phyloP scores from a whole-genome alignment of 2,888 invertebrate species.

The Torymus aiolomorphi region DNA sequence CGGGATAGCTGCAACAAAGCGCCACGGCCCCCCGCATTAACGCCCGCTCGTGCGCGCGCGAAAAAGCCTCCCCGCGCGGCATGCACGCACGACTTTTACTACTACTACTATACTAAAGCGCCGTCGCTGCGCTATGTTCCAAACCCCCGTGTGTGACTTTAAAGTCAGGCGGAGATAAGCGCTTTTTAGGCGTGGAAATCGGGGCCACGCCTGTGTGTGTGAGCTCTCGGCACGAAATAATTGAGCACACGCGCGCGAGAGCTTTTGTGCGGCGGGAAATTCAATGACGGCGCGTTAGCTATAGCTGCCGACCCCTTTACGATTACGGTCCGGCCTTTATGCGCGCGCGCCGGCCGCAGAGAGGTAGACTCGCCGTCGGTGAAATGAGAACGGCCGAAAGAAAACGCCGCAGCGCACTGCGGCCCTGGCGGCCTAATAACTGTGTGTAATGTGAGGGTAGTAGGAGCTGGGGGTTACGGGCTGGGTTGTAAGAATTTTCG shows the following conservation, averaged over 20 bases:
- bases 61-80: no score
- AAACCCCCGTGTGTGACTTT: no score
- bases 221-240: constrained; percentile 30
- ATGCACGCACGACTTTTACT: no score
- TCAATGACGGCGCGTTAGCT: constrained; percentile 26
- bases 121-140: no score
- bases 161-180: no score
- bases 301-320: constrained; percentile 18
- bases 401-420: not conserved
- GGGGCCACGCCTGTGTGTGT: not conserved
- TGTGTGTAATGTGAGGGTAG: not conserved
- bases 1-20: no score
- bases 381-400: constrained; percentile 19
- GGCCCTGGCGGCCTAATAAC: constrained; percentile 30
- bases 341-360: not conserved
- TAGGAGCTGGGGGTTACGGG: no score
- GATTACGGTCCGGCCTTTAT: constrained; percentile 29
- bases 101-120: no score
- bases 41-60: no score
- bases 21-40: no score
- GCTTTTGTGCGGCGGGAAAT: constrained; percentile 28
- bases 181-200: constrained; percentile 19
- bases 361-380: no score
- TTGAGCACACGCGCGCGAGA: not conserved
- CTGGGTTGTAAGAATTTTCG: no score